Conservation (phyloP, 2,797 vertebrate genomes). For the Xenentodon cancila region DNA sequence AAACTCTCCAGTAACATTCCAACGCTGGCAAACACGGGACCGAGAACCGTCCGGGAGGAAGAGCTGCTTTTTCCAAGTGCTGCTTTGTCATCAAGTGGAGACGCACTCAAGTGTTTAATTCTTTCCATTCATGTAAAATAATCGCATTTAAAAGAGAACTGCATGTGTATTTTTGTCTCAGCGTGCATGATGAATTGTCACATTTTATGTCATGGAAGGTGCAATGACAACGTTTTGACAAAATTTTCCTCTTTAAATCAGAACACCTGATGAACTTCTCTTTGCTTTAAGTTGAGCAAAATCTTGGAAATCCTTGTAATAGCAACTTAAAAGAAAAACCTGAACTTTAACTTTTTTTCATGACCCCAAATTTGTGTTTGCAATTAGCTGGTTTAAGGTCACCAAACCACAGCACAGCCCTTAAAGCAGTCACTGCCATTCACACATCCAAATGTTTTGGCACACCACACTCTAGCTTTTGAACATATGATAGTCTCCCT, state of each 20-base stretch:
- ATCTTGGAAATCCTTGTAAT: not conserved
- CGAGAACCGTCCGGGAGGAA: slow-evolving; percentile 54
- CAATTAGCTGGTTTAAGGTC: slow-evolving; percentile 2
- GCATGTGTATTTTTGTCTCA: not conserved
- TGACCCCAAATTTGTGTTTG: slow-evolving; percentile 4
- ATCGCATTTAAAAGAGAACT: slow-evolving; percentile 21
- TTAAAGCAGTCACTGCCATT: not conserved
- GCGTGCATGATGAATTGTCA: not conserved
- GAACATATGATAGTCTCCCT: slow-evolving; percentile 13
- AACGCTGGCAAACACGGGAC: slow-evolving; percentile 55
- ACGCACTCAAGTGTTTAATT: slow-evolving; percentile 33
- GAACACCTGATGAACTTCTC: not conserved
- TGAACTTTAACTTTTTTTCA: not conserved
- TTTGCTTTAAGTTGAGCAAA: not conserved
- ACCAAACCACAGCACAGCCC: not conserved
- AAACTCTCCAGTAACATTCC: slow-evolving; percentile 77
- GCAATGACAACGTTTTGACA: not conserved
- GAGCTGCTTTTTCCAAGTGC: slow-evolving; percentile 47
- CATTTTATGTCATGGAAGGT: not conserved
- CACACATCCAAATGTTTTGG: slow-evolving; percentile 1
- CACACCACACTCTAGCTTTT: not conserved
- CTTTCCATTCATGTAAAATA: slow-evolving; percentile 33
- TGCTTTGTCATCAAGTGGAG: slow-evolving; percentile 51
- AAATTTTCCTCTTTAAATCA: not conserved
- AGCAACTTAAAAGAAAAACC: not conserved